phyloP scores from a whole-genome alignment of 2,888 invertebrate genomes.

The Ophion costatus region DNA sequence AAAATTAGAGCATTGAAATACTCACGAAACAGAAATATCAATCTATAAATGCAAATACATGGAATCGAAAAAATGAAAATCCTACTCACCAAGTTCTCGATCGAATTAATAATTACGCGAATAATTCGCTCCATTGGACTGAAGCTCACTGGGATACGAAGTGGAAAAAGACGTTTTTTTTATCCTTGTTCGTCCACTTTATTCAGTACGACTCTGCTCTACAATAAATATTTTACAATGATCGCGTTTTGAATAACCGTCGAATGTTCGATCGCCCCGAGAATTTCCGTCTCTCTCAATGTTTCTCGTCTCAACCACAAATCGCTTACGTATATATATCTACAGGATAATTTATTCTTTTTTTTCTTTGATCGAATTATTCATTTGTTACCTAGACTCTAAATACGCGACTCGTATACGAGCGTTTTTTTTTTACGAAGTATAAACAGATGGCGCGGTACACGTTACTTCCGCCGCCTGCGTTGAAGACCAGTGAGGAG shows the following conservation, averaged over 20 bases:
- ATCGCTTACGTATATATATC: slow-evolving; percentile 52
- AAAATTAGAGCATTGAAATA: background rate
- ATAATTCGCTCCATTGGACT: slow-evolving; percentile 60
- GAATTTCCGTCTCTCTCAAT: slow-evolving; percentile 22
- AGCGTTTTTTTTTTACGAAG: slow-evolving; percentile 38
- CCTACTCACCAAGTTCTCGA: slow-evolving; percentile 76
- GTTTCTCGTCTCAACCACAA: slow-evolving; percentile 51
- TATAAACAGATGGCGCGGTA: slow-evolving; percentile 61
- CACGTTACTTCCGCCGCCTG: slow-evolving; percentile 10
- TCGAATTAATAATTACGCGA: slow-evolving; percentile 69
- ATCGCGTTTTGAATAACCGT: slow-evolving; percentile 40
- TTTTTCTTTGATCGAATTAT: slow-evolving; percentile 48
- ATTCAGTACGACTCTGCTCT: slow-evolving; percentile 52
- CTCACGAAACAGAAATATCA: slow-evolving; percentile 3
- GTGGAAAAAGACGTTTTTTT: slow-evolving; percentile 11
- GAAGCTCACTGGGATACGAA: slow-evolving; percentile 9
- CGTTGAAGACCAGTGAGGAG: background rate
- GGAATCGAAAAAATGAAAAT: background rate
- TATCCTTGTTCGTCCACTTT: slow-evolving; percentile 42
- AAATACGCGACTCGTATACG: slow-evolving; percentile 52
- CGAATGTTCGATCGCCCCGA: slow-evolving; percentile 38
- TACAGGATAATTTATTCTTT: slow-evolving; percentile 54
- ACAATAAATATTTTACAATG: slow-evolving; percentile 59
- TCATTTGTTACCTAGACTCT: slow-evolving; percentile 62
- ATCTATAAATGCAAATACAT: slow-evolving; percentile 2